Conservation (phyloP, 2,888 invertebrate genomes). For the Drosophila prostipennis region DNA sequence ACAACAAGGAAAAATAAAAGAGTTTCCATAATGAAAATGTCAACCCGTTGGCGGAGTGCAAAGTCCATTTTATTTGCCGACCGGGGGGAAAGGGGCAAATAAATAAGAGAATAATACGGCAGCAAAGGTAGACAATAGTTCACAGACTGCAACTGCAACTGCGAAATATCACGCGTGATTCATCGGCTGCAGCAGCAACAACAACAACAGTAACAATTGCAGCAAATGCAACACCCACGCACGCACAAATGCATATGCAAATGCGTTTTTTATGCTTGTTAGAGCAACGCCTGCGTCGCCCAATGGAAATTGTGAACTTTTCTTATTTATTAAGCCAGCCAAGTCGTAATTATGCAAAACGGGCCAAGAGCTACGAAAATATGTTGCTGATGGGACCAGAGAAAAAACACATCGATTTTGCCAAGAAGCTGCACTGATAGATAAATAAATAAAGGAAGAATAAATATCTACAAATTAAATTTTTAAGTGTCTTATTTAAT, state of each 20-base stretch:
- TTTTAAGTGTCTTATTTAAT: no score
- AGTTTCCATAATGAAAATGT: slow-evolving; percentile 74
- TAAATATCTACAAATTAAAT: no score
- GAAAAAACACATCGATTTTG: not conserved
- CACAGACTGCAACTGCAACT: slow-evolving; percentile 53
- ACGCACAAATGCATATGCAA: slow-evolving; percentile 58
- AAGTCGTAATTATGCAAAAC: slow-evolving; percentile 73
- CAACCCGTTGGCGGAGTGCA: slow-evolving; percentile 57
- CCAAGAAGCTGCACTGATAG: not conserved
- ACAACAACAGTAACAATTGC: slow-evolving; percentile 5
- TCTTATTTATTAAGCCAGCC: slow-evolving; percentile 67
- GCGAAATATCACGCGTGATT: slow-evolving; percentile 73
- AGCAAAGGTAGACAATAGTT: slow-evolving; percentile 53
- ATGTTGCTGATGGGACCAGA: slow-evolving; percentile 13
- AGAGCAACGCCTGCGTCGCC: slow-evolving; percentile 32
- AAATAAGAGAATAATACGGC: slow-evolving; percentile 36
- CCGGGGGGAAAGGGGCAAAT: slow-evolving; percentile 8
- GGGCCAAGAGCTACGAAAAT: slow-evolving; percentile 44
- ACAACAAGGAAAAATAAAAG: slow-evolving; percentile 26
- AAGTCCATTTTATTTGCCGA: slow-evolving; percentile 25
- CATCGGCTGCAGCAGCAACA: slow-evolving; percentile 53
- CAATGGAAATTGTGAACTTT: slow-evolving; percentile 53
- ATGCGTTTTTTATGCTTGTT: slow-evolving; percentile 50
- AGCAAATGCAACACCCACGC: slow-evolving; percentile 57
- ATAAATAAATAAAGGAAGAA: no score